Conservation (phyloP, 2,113 vertebrate species). For the Paracanthobrama guichenoti region DNA sequence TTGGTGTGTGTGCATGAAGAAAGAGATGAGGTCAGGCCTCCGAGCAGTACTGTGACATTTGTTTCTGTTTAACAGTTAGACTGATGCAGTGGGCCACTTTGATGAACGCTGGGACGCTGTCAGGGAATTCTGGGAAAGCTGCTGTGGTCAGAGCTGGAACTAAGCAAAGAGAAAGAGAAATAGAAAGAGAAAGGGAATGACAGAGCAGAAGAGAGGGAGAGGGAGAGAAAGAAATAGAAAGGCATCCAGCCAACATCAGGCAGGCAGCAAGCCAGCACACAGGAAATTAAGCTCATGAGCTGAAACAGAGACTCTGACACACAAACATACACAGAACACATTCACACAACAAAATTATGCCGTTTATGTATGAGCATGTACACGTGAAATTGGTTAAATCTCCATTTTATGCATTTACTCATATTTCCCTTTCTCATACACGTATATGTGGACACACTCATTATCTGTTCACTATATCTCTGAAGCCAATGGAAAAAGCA, state of each 20-base stretch:
- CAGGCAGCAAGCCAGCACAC: slow-evolving; percentile 16
- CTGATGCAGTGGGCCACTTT: slow-evolving; percentile 8
- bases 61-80: slow-evolving; percentile 20
- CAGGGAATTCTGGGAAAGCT: slow-evolving; percentile 39
- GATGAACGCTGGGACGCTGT: slow-evolving; percentile 19
- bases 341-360: slow-evolving; percentile 32
- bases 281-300: slow-evolving; percentile 36
- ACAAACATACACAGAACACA: slow-evolving; percentile 8
- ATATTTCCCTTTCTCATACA: neutral
- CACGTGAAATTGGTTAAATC: slow-evolving; percentile 34
- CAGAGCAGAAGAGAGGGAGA: slow-evolving; percentile 1
- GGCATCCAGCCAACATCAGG: slow-evolving; percentile 18
- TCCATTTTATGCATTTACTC: slow-evolving; percentile 1
- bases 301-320: neutral
- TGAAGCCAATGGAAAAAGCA: neutral
- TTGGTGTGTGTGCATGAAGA: neutral
- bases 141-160: slow-evolving; percentile 10
- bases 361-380: slow-evolving; percentile 1
- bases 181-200: neutral
- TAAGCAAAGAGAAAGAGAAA: slow-evolving; percentile 7
- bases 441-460: neutral
- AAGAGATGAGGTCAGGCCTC: slow-evolving; percentile 19
- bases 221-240: slow-evolving; percentile 11
- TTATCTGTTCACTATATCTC: neutral
- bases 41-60: slow-evolving; percentile 19